Percentiles rank a stretch among this genome's conserved stretches.
Evolutionary conservation across 2,888 invertebrate species (phyloP).

Genomic region (Eupithecia insigniata): DNA sequence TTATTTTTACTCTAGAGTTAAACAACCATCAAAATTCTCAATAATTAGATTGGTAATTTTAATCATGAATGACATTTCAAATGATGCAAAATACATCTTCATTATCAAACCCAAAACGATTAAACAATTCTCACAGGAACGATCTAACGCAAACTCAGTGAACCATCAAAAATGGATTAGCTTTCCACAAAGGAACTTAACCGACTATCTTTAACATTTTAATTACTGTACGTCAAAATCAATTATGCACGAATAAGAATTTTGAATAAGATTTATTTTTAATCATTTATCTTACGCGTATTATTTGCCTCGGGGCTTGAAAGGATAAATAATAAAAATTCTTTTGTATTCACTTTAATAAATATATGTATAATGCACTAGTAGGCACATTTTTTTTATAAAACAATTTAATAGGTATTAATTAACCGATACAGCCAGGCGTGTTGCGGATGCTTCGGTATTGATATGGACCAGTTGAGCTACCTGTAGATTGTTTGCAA

Average conservation of each 20-base stretch:
- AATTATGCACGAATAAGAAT: constrained; percentile 70
- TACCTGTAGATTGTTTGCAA: no score
- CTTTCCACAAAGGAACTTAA: constrained; percentile 60
- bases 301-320: constrained; percentile 49
- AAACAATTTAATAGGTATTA: neutral
- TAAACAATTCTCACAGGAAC: constrained; percentile 61
- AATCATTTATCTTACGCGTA: constrained; percentile 64
- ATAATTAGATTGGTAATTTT: neutral
- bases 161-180: constrained; percentile 69
- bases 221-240: constrained; percentile 75
- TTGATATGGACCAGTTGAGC: no score
- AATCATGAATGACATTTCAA: constrained; percentile 14
- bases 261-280: constrained; percentile 75
- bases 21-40: neutral
- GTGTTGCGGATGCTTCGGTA: no score
- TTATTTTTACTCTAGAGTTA: neutral
- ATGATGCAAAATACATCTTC: constrained; percentile 30
- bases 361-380: neutral
- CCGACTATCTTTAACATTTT: constrained; percentile 63
- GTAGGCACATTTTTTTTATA: neutral
- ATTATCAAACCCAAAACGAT: constrained; percentile 34
- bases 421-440: no score
- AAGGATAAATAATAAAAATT: constrained; percentile 34
- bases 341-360: neutral
- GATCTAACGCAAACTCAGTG: constrained; percentile 57